Conservation (phyloP, 2,113 vertebrate species). For the Philantomba maxwellii region DNA sequence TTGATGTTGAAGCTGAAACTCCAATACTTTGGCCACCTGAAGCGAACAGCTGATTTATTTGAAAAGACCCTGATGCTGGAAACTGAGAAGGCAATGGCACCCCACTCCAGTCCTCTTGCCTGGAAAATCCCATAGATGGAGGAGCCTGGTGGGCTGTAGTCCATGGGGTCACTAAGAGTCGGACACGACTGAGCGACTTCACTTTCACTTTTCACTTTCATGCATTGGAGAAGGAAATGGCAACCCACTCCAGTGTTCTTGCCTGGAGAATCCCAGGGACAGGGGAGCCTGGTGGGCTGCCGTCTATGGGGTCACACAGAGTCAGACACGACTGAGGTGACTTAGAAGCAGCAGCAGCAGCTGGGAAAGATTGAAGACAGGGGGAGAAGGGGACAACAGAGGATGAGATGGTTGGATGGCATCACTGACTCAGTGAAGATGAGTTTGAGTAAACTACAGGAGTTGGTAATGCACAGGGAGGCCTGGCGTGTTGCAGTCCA, state of each 20-base stretch:
- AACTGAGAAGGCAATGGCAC: neutral
- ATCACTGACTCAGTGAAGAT: neutral
- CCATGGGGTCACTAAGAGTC: no score
- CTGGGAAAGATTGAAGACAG: neutral
- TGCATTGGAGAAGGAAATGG: no score
- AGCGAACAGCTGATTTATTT: neutral
- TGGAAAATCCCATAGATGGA: no score
- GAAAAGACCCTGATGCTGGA: neutral
- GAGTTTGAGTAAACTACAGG: neutral
- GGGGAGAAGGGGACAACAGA: neutral
- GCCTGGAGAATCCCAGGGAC: no score
- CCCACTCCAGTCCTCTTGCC: no score
- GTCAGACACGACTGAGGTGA: fast-evolving
- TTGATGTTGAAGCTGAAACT: neutral
- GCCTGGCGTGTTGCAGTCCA: fast-evolving
- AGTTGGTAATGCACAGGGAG: neutral
- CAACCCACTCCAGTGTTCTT: no score
- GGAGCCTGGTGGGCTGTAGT: no score
- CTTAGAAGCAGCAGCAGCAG: no score
- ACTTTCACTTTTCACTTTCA: no score
- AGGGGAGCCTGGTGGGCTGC: no score
- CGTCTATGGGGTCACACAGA: no score
- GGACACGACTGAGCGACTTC: fast-evolving
- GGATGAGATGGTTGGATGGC: neutral
- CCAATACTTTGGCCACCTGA: neutral